Base-by-base conservation (phyloP, 2,888 invertebrate species). In the Patella caerulea region DNA sequence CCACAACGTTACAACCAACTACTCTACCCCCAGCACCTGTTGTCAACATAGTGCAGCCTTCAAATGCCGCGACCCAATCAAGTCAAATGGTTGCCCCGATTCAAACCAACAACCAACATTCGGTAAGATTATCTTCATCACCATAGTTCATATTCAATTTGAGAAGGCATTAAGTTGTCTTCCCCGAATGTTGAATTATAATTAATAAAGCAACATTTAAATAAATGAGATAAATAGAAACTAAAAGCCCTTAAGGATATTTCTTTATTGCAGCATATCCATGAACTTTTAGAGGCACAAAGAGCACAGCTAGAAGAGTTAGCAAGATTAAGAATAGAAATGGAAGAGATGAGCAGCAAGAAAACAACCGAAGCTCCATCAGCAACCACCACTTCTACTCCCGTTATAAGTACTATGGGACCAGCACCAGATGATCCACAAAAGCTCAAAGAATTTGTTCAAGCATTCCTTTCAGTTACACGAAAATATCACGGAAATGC, bases 401-500 rank as follows among this genome's bases (percentile, higher is more conserved):
- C 65, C 19, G 24, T 15, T 11, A 19, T 24, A 0, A 65, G 19
- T 24, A 65, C 65, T 19, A 19, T 5, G 11, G 24, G 11, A 65
- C 65, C 24, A 15, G n/a, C n/a, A 17, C 19, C 19, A 65, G 65
- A 65, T 12, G 19, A 19, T 24, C 65, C 65, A 19, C 19, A 65
- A 24, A 65, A 65, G 19, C 24, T 65, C 24, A 9, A 65, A 65
- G 24, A 11, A 12, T 65, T 65, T 65, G 65, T 65, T 24, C 19
- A 65, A 65, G 65, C 65, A 24, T 65, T 65, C 65, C 24, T 65
- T 24, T 65, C 65, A 12, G 65, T 65, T 65, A 65, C 65, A 3
- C 19, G 24, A 15, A 65, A 17, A 24, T 24, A 24, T 65, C 65
- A 65, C 11, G 65, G 65, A 14, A 24, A 65, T 19, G 45, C 9